Evolutionary conservation across 2,113 vertebrate genomes (phyloP).

Genomic region (Anolis carolinensis): DNA sequence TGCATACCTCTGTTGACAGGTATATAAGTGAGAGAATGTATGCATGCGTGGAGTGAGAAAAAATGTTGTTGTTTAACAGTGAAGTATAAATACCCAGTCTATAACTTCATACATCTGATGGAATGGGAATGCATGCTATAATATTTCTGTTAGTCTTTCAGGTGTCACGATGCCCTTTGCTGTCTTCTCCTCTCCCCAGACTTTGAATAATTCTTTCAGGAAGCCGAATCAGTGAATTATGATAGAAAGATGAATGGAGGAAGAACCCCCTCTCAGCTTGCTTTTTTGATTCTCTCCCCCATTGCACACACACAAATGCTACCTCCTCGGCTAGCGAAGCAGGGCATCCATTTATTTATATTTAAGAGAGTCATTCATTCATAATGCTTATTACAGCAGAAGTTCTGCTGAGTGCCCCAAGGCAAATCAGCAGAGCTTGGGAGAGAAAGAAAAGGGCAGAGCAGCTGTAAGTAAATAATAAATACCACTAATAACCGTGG

Average conservation of each 20-base stretch:
- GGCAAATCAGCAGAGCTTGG: slow-evolving; percentile 29
- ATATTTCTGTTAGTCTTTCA: background rate
- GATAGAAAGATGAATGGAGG: background rate
- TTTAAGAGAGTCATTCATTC: background rate
- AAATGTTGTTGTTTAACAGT: background rate
- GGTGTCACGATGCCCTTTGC: background rate
- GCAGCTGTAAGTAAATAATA: slow-evolving; percentile 55
- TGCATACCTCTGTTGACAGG: too few species aligned
- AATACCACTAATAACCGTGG: slow-evolving; percentile 20
- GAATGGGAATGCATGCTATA: background rate
- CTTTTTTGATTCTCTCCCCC: background rate
- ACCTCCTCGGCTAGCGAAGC: background rate
- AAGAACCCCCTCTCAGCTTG: background rate
- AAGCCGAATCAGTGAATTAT: background rate
- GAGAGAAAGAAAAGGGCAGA: slow-evolving; percentile 36
- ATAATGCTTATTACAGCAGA: background rate
- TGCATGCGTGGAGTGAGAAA: background rate
- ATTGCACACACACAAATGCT: background rate
- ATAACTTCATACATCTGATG: background rate
- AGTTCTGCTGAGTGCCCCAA: slow-evolving; percentile 4
- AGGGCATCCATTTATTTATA: background rate
- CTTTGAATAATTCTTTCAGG: background rate
- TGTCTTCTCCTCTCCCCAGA: background rate
- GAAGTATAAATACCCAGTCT: background rate
- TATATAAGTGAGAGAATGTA: too few species aligned